These are phyloP conservation scores for Lepus timidus DNA, from an alignment of 2,113 vertebrate species.

Conservation along the genomic window DNA sequence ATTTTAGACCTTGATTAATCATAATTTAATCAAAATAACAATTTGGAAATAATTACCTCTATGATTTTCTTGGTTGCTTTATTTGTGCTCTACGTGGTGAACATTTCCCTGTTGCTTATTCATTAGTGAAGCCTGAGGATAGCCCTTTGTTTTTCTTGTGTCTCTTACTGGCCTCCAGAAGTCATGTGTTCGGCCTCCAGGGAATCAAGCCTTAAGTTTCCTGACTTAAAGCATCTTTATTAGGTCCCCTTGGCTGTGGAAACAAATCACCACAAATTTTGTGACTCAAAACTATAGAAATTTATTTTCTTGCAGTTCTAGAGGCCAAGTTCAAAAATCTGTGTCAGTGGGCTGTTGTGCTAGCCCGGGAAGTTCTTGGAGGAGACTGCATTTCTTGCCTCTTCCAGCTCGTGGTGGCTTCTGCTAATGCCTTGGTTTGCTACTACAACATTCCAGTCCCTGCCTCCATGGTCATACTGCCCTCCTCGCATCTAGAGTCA, in stretches of 20 bases:
- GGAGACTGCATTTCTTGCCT: background rate
- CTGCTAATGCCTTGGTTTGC: too few relatives aligned
- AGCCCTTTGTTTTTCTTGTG: background rate
- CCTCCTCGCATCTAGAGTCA: background rate
- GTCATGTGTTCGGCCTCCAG: background rate
- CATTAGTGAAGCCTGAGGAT: background rate
- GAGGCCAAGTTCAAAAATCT: background rate
- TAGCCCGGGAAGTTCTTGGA: background rate
- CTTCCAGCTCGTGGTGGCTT: background rate
- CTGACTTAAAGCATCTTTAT: conserved; percentile 28
- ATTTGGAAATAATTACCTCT: conserved; percentile 12
- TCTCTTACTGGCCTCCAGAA: background rate
- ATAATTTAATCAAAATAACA: conserved; percentile 50
- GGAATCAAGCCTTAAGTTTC: background rate
- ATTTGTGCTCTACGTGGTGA: background rate
- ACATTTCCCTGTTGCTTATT: background rate
- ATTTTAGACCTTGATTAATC: background rate
- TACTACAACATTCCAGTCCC: background rate
- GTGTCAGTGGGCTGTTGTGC: background rate
- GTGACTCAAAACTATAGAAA: background rate
- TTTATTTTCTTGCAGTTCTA: background rate
- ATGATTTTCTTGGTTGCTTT: conserved; percentile 35
- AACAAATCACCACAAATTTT: background rate
- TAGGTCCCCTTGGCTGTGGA: background rate
- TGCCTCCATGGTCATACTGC: background rate